Base-by-base conservation (phyloP, 2,113 vertebrate species). In the Hippoglossus stenolepis region DNA sequence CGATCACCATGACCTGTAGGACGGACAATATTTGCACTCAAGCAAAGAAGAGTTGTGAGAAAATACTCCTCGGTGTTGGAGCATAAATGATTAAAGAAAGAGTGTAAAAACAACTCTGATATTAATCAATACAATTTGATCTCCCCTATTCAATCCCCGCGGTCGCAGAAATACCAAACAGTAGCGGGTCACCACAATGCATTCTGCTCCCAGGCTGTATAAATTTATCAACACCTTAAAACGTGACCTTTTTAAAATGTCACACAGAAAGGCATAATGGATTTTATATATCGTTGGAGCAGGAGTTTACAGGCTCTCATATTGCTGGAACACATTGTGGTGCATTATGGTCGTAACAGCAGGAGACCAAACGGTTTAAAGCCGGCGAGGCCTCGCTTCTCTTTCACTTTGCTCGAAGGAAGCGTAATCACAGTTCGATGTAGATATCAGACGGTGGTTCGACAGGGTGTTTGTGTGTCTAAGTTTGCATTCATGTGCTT, bases 181-280 rank as follows among this genome's bases (percentile, higher is more conserved):
- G 57, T 2, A 75, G 35, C 65, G 0, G 38, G 38, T 54, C 60
- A 54, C 23, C 49, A 20, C 23, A 7, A n/a, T 14, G 9, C 51
- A 20, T 47, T 85, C 24, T 72, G 24, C 67, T 76, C 67, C 26
- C 15, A 6, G 84, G 75, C 73, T 81, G 82, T 73, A 23, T 53
- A 24, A 58, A 73, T 78, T 73, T 65, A 85, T 88, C 63, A 87
- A 77, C 73, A 80, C 65, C 79, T 64, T 79, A 65, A 88, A 85
- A 81, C 2, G 6, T 79, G 83, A 91, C 91, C 88, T 92, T 91
- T 57, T 90, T 56, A 59, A 85, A 91, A 89, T 91, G 85, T 80
- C 85, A 84, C 47, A 65, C 40, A 12, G 7, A 75, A 57, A 58
- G 57, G 67, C 23, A 7, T 72, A 75, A 87, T 89, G 56, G 81